These are phyloP conservation scores for Mormyrops attenuatus DNA, from an alignment of 2,797 vertebrate genomes.

Conservation along the genomic window DNA sequence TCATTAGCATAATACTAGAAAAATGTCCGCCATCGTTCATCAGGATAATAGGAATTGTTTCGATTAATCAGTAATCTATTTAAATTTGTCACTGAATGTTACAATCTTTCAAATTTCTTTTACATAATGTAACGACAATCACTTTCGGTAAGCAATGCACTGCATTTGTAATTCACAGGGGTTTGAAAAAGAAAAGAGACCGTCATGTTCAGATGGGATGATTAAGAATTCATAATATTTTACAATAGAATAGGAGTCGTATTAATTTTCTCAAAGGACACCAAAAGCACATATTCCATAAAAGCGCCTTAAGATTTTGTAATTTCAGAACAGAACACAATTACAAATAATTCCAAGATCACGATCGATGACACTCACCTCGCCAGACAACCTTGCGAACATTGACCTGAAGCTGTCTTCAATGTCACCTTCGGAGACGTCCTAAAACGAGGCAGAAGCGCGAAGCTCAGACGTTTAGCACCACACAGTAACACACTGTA, in stretches of 20 bases:
- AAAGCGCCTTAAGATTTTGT: neutral
- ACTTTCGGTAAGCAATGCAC: neutral
- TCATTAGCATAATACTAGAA: neutral
- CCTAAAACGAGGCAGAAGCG: slow-evolving; percentile 57
- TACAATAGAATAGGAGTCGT: neutral
- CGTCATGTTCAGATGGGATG: neutral
- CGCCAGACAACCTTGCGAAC: slow-evolving; percentile 78
- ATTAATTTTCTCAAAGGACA: neutral
- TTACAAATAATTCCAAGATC: neutral
- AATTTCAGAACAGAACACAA: neutral
- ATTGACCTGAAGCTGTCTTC: slow-evolving; percentile 73
- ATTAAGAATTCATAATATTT: neutral
- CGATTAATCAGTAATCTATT: neutral
- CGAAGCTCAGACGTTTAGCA: neutral
- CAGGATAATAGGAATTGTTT: neutral
- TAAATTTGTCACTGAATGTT: neutral
- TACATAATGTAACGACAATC: neutral
- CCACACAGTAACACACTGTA: neutral
- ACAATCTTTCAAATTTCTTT: neutral
- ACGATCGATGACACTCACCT: slow-evolving; percentile 53
- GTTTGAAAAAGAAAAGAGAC: neutral
- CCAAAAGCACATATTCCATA: neutral
- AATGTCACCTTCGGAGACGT: slow-evolving; percentile 69
- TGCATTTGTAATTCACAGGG: neutral
- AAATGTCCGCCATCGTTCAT: neutral